Percentiles rank a stretch among this genome's conserved stretches.
These are phyloP conservation scores for Drosophila murphyi DNA, from an alignment of 1,140 invertebrate species.

Conservation along the genomic window DNA sequence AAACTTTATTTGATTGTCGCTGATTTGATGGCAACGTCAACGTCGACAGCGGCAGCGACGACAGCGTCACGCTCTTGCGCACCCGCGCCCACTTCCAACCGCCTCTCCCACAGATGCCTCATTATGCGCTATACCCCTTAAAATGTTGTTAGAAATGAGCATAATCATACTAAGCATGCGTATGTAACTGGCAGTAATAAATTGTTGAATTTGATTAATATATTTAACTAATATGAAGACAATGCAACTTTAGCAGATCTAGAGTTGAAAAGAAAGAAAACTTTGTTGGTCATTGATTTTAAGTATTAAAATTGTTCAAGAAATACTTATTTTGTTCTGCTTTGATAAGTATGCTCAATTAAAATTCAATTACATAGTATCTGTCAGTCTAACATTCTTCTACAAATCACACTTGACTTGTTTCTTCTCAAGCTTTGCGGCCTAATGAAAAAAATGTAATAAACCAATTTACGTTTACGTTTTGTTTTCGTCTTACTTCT, in stretches of 20 bases:
- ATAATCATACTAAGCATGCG: too few species aligned
- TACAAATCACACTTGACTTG: neutral
- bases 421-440: slow-evolving; percentile 43
- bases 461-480: slow-evolving; percentile 72
- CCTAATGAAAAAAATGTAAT: slow-evolving; percentile 78
- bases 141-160: too few species aligned
- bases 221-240: too few species aligned
- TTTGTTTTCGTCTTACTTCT: neutral
- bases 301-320: too few species aligned
- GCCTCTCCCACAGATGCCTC: neutral
- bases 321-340: too few species aligned
- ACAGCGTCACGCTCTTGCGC: slow-evolving; percentile 46
- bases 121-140: slow-evolving; percentile 17
- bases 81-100: slow-evolving; percentile 7
- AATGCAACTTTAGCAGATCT: too few species aligned
- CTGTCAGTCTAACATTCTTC: neutral
- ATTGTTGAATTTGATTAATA: too few species aligned
- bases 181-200: too few species aligned
- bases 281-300: too few species aligned
- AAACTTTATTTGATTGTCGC: slow-evolving; percentile 81
- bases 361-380: neutral
- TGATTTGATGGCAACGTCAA: slow-evolving; percentile 55
- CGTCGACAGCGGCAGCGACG: slow-evolving; percentile 17
- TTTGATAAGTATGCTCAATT: too few species aligned
- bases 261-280: too few species aligned